Base-by-base conservation (phyloP, 2,888 invertebrate species). In the Tanypteryx hageni region DNA sequence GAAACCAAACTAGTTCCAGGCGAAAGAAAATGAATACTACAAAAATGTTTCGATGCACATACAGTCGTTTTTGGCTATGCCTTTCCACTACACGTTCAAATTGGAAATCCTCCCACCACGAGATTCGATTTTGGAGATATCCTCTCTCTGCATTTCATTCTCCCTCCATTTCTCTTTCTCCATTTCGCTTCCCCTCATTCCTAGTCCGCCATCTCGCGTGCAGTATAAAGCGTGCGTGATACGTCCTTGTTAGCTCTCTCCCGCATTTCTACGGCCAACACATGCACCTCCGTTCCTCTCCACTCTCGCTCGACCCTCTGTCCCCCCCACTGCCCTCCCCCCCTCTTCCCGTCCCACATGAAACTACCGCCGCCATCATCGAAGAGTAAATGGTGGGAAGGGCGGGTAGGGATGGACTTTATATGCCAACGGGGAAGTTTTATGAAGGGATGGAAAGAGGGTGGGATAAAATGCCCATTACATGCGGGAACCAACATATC, bases 221-320 rank as follows among this genome's bases (percentile, higher is more conserved):
- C 44, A 18, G 31, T 10, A 27, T 7, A 59, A n/a, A 31, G 22
- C 8, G 64, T 89, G 89, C 89, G 89, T 89, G 89, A 89, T 89
- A 61, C 61, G 11, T 64, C 89, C 89, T 89, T 89, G 89, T 89
- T 89, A 89, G 89, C 86, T 31, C 5, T 31, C 61, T 14, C 61
- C 61, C 14, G 86, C 61, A 64, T 59, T 61, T 86, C 86, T 61
- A 61, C 59, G 59, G 61, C 59, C 86, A 61, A 86, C 86, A 31
- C 86, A 86, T 61, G 86, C 61, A 61, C 86, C 57, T 27, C 31
- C 61, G n/a, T 27, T 58, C 85, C 58, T 58, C 13, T 18, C 1
- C n/a, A n/a, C 14, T 31, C 27, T 16, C 31, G 18, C 64, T 59
- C 64, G 31, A 22, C 61, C 61, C 31, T 13, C 27, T 76, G 13